Evolutionary conservation across 2,797 vertebrate species (phyloP).

Genomic region (Pelodytes ibericus): DNA sequence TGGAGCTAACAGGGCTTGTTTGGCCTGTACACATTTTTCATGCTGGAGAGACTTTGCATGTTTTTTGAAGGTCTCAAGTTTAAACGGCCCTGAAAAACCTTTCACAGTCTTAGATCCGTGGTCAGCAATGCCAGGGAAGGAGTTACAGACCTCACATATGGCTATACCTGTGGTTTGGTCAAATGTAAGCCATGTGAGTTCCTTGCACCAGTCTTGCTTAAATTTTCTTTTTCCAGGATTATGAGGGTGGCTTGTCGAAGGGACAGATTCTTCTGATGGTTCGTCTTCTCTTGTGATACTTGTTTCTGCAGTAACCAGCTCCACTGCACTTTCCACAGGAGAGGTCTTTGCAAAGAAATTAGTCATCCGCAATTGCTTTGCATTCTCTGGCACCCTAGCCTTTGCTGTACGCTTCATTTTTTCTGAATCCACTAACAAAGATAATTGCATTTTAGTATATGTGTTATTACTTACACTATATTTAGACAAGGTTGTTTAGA

Average conservation of each 20-base stretch:
- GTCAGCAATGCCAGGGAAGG: conserved; percentile 20
- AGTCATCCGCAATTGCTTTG: no score
- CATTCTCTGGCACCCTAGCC: no score
- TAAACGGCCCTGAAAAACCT: background rate
- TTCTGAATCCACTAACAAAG: no score
- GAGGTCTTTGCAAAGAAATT: no score
- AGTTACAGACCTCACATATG: background rate
- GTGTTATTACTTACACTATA: no score
- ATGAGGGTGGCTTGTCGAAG: background rate
- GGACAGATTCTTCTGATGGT: background rate
- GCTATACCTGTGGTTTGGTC: background rate
- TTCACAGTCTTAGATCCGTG: background rate
- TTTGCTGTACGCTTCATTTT: no score
- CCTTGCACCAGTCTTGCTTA: background rate
- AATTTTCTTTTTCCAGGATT: background rate
- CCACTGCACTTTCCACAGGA: no score
- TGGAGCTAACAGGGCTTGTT: background rate
- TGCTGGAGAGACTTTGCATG: background rate
- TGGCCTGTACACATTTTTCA: background rate
- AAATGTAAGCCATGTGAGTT: background rate
- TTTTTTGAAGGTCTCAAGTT: background rate
- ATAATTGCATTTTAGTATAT: no score
- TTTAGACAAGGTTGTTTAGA: no score
- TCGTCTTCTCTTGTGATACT: no score
- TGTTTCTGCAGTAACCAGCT: no score